These are phyloP conservation scores for Caenorhabditis sp. DNA, from an alignment of 2,888 invertebrate genomes.

Conservation along the genomic window DNA sequence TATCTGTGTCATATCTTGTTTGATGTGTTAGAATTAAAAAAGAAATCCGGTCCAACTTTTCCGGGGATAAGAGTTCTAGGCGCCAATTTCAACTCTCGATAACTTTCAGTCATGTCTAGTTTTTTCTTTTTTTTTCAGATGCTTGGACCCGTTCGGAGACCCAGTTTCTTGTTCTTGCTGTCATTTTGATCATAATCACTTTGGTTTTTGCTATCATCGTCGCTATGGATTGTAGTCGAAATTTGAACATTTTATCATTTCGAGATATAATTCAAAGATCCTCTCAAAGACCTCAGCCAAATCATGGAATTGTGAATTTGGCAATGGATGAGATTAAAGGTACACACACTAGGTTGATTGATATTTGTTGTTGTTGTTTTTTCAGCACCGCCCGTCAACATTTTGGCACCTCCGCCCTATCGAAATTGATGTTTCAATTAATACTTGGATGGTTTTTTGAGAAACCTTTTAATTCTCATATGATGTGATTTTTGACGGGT, in stretches of 20 bases:
- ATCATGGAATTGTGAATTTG: not conserved
- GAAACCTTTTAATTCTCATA: not conserved
- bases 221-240: conserved; percentile 21
- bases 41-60: too few species aligned
- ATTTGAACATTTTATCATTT: not conserved
- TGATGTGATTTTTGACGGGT: not conserved
- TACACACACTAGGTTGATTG: not conserved
- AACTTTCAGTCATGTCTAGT: too few species aligned
- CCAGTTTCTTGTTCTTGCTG: conserved; percentile 24
- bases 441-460: not conserved
- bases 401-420: conserved; percentile 35
- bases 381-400: conserved; percentile 37
- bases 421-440: conserved; percentile 6
- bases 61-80: too few species aligned
- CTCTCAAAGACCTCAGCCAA: not conserved
- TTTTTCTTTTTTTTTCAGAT: conserved; percentile 21
- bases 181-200: conserved; percentile 21
- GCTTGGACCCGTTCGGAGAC: conserved; percentile 29
- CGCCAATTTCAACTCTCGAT: too few species aligned
- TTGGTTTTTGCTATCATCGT: conserved; percentile 22
- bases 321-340: not conserved
- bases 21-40: too few species aligned
- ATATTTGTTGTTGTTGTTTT: too few species aligned
- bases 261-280: not conserved
- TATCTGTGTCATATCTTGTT: too few species aligned